Evolutionary conservation across 2,113 vertebrate genomes (phyloP), one percentile per base, ranked within the genome.

Genomic region (Odontesthes bonariensis): DNA sequence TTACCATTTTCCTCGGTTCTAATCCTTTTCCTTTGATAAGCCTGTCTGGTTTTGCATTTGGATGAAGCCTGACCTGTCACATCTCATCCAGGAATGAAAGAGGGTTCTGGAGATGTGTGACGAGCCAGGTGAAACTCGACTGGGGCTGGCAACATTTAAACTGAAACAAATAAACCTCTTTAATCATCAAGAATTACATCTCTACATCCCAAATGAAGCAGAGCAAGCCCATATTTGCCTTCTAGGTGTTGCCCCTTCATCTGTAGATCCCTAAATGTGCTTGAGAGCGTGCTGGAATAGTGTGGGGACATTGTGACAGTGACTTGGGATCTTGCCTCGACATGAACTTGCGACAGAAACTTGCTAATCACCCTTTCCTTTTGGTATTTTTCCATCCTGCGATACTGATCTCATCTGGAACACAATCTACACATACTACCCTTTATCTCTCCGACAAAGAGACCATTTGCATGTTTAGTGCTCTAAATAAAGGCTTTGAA

Each of bases 111-210:
- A 86, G 86, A 85, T 81, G 70, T 79, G 69, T 61, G 73, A 82
- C 55, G 79, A 81, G 86, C 83, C 85, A 86, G 86, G 81, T 86
- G 77, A 88, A 90, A 87, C 69, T 78, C 85, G 85, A 79, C 80
- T 31, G 47, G 20, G 60, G 46, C 56, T 75, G 79, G 76, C 76
- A 78, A 82, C 79, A 91, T 89, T 85, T 86, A 84, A 83, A 90
- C 78, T 73, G 81, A 78, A 85, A 81, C n/a, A 56, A 81, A 86
- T 77, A 90, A 91, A 90, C 72, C 83, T 75, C 77, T 85, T 89
- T 86, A 92, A 90, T 91, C 73, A 73, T 83, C 65, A 77, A 77
- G 59, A 86, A 89, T 90, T 87, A 86, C 81, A 70, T 73, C 79
- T 77, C 64, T 61, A 60, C 82, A 82, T 77, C 79, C 74, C 59